Base-by-base conservation (phyloP, 2,888 invertebrate genomes). In the Glaucopsyche alexis region DNA sequence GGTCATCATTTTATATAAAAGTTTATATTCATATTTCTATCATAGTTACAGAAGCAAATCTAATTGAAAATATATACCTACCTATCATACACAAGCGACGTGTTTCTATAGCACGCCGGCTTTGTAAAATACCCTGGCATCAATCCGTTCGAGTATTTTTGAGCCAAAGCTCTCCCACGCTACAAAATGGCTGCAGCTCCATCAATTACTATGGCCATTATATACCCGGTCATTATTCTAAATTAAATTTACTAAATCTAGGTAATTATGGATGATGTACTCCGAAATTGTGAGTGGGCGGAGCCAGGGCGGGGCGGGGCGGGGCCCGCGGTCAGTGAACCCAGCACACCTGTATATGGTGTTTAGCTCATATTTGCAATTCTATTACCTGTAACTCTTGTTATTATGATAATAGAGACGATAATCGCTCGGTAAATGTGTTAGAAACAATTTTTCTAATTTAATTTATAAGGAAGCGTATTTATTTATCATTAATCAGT, bases 251-350 rank as follows among this genome's bases (percentile, higher is more conserved):
- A 19, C 69, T 64, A 64, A 72, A 70, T 72, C 72, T 55, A 74
- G 49, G 71, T 73, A 38, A 71, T 64, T 71, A 55, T 67, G 47
- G 47, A 69, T 55, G 45, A 69, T 72, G 52, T 71, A 49, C 71
- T 72, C 55, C 73, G 75, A 76, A 76, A 77, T 76, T 77, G 71
- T 78, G 76, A 81, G 79, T 85, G 82, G 90, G 91, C 90, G 90
- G 88, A 77, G 86, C 85, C 16, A 75, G 77, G 90, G 90, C 89
- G 90, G 87, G 86, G 75, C 73, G 19, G 6, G 91, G 91, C 89
- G 91, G 89, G 90, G 86, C 81, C 14, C 42, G 42, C 79, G 90
- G 89, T 84, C 88, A 81, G 76, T 86, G 88, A 90, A 82, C 88
- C 80, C 74, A 73, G 79, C 78, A 77, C 72, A 76, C 72, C 77